phyloP scores from a whole-genome alignment of 2,888 invertebrate species.

The Drosophila lutescens region DNA sequence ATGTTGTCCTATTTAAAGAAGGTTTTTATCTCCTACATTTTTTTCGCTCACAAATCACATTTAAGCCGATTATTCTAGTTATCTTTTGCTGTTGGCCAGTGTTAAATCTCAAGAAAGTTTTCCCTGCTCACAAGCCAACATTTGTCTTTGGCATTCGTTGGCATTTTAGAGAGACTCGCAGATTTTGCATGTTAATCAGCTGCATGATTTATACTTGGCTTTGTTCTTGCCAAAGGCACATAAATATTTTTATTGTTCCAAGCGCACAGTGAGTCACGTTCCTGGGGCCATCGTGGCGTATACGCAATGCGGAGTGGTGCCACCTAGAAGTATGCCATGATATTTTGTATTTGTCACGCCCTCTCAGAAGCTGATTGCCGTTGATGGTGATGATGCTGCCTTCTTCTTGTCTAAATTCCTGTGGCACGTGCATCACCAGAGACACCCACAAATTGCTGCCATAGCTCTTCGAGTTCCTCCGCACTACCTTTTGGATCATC shows the following conservation, averaged over 20 bases:
- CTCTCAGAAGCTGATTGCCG: slow-evolving; percentile 32
- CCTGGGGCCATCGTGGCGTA: slow-evolving; percentile 34
- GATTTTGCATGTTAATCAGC: slow-evolving; percentile 42
- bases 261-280: slow-evolving; percentile 36
- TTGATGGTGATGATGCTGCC: slow-evolving; percentile 18
- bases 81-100: background rate
- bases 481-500: background rate
- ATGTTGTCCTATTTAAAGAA: background rate
- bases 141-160: slow-evolving; percentile 16
- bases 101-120: slow-evolving; percentile 27
- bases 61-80: background rate
- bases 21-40: background rate
- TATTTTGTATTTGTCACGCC: slow-evolving; percentile 39
- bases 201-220: slow-evolving; percentile 35
- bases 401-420: slow-evolving; percentile 4
- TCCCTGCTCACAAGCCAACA: slow-evolving; percentile 4
- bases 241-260: slow-evolving; percentile 28
- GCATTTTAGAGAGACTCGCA: slow-evolving; percentile 29
- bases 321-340: slow-evolving; percentile 21
- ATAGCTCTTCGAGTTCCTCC: slow-evolving; percentile 5
- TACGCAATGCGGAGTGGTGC: slow-evolving; percentile 33
- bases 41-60: background rate
- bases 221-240: slow-evolving; percentile 5
- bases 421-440: slow-evolving; percentile 18
- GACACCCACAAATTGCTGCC: slow-evolving; percentile 47